phyloP scores from a whole-genome alignment of 2,888 invertebrate genomes.

The Drosophila basisetae region DNA sequence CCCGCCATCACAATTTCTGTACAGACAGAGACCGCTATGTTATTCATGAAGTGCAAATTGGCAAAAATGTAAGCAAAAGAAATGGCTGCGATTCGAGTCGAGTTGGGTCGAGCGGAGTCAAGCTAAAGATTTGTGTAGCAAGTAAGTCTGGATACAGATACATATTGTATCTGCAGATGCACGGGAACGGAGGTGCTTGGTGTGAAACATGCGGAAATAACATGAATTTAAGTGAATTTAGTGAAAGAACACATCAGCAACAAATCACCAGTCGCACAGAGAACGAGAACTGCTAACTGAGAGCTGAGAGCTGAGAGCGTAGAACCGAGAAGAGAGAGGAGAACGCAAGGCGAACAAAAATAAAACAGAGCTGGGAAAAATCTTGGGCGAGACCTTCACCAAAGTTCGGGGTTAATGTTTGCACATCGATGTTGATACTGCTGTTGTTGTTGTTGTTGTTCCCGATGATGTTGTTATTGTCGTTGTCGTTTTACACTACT shows the following conservation, averaged over 20 bases:
- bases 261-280: slow-evolving; percentile 58
- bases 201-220: slow-evolving; percentile 77
- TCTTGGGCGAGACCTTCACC: slow-evolving; percentile 54
- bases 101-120: slow-evolving; percentile 12
- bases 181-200: slow-evolving; percentile 38
- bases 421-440: slow-evolving; percentile 39
- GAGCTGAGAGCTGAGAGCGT: slow-evolving; percentile 1
- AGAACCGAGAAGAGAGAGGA: slow-evolving; percentile 10
- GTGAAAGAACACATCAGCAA: slow-evolving; percentile 77
- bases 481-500: slow-evolving; percentile 20
- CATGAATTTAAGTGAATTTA: slow-evolving; percentile 78
- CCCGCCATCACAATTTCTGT: not conserved
- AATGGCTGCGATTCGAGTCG: slow-evolving; percentile 30
- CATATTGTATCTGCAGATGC: slow-evolving; percentile 8
- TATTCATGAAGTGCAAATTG: slow-evolving; percentile 80
- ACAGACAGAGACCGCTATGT: slow-evolving; percentile 30
- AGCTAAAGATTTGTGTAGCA: slow-evolving; percentile 54
- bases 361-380: slow-evolving; percentile 27
- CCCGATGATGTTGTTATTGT: slow-evolving; percentile 8
- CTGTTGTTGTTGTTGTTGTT: slow-evolving; percentile 5
- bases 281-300: not conserved
- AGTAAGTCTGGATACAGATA: slow-evolving; percentile 27
- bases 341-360: slow-evolving; percentile 26
- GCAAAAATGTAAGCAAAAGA: slow-evolving; percentile 58
- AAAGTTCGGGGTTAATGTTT: slow-evolving; percentile 60